Conservation (phyloP, 2,113 vertebrate genomes). For the Strix uralensis region DNA sequence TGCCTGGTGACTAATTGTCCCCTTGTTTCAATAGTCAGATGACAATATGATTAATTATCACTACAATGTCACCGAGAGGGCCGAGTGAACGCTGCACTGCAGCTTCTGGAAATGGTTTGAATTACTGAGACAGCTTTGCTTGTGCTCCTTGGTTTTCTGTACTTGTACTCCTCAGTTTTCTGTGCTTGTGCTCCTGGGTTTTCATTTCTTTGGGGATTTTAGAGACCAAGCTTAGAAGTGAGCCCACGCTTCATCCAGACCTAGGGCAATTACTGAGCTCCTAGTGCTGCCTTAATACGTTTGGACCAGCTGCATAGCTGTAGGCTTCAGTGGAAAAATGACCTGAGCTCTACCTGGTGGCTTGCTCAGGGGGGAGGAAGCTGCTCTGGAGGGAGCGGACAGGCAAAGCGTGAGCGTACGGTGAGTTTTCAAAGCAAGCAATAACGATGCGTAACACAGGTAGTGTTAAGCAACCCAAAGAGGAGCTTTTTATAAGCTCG, state of each 20-base stretch:
- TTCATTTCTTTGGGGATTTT: background rate
- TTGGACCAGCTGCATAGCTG: too few relatives aligned
- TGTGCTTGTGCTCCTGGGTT: background rate
- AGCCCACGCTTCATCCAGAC: background rate
- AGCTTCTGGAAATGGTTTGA: background rate
- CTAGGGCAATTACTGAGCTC: background rate
- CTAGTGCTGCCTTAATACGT: background rate
- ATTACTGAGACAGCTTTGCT: background rate
- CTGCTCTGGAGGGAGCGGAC: background rate
- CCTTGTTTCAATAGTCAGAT: background rate
- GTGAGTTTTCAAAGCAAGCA: background rate
- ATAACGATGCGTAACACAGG: background rate
- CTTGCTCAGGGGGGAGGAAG: background rate
- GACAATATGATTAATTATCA: background rate
- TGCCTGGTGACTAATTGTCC: background rate
- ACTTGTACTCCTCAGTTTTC: rapidly evolving
- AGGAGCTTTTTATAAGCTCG: background rate
- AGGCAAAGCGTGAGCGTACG: rapidly evolving
- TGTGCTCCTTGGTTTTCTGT: rapidly evolving
- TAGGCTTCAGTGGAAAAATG: background rate
- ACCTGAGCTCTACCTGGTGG: too few relatives aligned
- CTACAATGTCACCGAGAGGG: background rate
- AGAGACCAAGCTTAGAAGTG: background rate
- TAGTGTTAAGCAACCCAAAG: background rate
- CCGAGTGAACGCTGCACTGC: background rate